Conservation (phyloP, 2,888 invertebrate genomes). For the Acrobeloides nanus region DNA sequence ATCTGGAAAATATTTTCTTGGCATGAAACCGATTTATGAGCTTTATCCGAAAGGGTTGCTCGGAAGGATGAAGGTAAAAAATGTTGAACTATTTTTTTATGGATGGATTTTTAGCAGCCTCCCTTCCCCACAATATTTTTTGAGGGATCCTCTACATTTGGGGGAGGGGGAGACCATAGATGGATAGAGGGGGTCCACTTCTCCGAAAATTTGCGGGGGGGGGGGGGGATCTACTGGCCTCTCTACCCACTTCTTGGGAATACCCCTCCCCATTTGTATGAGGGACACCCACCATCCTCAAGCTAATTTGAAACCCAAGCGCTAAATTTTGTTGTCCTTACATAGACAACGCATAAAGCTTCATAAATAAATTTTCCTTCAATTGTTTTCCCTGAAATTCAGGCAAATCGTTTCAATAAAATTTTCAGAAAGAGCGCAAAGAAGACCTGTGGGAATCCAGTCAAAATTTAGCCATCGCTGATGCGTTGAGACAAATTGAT, state of each 20-base stretch:
- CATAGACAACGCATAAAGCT: too few relatives aligned
- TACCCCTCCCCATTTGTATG: not conserved
- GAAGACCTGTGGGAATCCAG: conserved; percentile 76
- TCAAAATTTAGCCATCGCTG: conserved; percentile 72
- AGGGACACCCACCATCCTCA: not conserved
- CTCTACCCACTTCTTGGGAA: too few relatives aligned
- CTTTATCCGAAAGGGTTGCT: conserved; percentile 76
- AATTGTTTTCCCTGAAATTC: not conserved
- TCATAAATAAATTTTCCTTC: too few relatives aligned
- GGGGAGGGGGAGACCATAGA: too few relatives aligned
- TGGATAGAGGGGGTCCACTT: too few relatives aligned
- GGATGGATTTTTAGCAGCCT: too few relatives aligned
- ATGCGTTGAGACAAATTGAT: conserved; percentile 67
- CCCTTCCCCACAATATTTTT: too few relatives aligned
- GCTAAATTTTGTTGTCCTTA: too few relatives aligned
- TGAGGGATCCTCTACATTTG: too few relatives aligned
- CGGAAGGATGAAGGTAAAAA: conserved; percentile 66
- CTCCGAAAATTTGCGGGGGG: too few relatives aligned
- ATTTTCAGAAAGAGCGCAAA: conserved; percentile 66
- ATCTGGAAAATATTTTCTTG: conserved; percentile 63
- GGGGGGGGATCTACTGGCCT: too few relatives aligned
- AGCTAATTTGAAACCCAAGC: conserved; percentile 1
- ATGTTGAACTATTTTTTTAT: too few relatives aligned
- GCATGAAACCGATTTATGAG: conserved; percentile 75
- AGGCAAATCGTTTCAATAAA: conserved; percentile 6